phyloP scores from a whole-genome alignment of 2,113 vertebrate species.

The Nothocercus nigrocapillus region DNA sequence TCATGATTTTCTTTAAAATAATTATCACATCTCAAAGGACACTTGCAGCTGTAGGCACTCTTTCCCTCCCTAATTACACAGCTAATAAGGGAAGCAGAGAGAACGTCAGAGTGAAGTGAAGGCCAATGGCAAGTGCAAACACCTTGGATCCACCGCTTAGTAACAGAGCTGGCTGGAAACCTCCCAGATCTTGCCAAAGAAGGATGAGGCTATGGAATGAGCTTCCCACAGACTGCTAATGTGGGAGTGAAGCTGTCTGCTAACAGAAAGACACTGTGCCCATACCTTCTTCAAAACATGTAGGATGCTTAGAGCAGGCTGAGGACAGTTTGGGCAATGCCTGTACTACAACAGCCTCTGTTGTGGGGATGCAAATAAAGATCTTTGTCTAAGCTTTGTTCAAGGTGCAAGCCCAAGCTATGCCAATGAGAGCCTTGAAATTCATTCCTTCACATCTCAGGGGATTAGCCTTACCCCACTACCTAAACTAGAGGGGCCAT shows the following conservation, averaged over 20 bases:
- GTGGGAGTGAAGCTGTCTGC: background rate
- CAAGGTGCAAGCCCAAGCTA: background rate
- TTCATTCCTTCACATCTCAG: background rate
- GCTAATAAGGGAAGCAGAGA: conserved; percentile 6
- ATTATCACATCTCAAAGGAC: conserved; percentile 32
- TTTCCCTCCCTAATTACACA: conserved; percentile 37
- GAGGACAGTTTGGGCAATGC: background rate
- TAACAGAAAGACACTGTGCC: background rate
- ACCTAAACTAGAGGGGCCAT: background rate
- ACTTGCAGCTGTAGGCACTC: conserved; percentile 31
- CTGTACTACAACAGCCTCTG: accelerated
- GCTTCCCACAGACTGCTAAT: conserved; percentile 3
- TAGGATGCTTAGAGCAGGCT: background rate
- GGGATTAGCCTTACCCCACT: background rate
- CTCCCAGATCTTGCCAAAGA: conserved; percentile 21
- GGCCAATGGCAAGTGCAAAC: conserved; percentile 52
- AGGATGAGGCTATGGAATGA: conserved; percentile 60
- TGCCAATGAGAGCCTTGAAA: background rate
- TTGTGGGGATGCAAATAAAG: background rate
- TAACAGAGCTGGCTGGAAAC: conserved; percentile 10
- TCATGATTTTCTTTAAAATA: conserved; percentile 7
- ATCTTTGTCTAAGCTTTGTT: background rate
- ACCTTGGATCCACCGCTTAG: conserved; percentile 20
- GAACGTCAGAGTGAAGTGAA: conserved; percentile 2
- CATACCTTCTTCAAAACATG: background rate